phyloP scores from a whole-genome alignment of 2,797 vertebrate genomes.

The Rhincodon typus region DNA sequence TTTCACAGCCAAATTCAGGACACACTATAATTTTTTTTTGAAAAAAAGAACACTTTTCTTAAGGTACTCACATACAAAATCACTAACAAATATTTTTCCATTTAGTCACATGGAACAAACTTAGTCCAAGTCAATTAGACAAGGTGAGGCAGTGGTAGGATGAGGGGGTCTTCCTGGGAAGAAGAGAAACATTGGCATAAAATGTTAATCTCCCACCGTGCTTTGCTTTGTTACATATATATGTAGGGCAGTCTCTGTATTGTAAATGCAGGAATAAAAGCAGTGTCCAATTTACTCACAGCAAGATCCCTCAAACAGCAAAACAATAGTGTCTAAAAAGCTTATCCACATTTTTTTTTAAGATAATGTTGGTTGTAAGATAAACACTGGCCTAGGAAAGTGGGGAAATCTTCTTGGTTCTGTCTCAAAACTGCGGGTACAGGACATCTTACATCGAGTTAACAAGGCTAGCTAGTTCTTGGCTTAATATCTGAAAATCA shows the following conservation, averaged over 20 bases:
- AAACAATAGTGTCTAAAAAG: not conserved
- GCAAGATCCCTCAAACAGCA: not conserved
- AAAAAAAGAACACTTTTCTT: not conserved
- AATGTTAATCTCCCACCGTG: not conserved
- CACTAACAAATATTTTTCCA: not conserved
- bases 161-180: not conserved
- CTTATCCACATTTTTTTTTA: not conserved
- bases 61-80: not conserved
- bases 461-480: not conserved
- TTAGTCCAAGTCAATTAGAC: not conserved
- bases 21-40: not conserved
- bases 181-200: not conserved
- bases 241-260: not conserved
- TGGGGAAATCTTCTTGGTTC: not conserved
- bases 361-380: not conserved
- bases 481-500: not conserved
- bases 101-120: not conserved
- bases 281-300: not conserved
- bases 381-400: not conserved
- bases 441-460: not conserved
- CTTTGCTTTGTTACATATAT: not conserved
- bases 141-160: not conserved
- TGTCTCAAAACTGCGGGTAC: not conserved
- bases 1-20: not conserved
- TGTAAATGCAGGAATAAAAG: not conserved